Percentiles rank a stretch among this genome's conserved stretches.
Conservation (phyloP, 2,797 vertebrate genomes). For the Columba guinea region DNA sequence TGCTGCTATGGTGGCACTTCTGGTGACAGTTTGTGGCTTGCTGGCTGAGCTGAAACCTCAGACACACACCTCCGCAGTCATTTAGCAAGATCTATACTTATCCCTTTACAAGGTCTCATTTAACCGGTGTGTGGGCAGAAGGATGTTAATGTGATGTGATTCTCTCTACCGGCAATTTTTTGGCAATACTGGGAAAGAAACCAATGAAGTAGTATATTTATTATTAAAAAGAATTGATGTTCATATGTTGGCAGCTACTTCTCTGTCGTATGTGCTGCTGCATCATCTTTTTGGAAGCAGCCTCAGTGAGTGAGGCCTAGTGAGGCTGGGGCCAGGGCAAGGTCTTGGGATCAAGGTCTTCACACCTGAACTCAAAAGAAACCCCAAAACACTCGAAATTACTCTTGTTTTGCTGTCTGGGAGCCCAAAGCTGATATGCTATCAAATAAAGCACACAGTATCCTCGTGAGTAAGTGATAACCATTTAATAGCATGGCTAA, state of each 20-base stretch:
- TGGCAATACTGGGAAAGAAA: background rate
- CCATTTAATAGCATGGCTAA: background rate
- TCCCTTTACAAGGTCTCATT: background rate
- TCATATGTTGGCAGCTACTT: background rate
- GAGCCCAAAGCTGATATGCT: background rate
- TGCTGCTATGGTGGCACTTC: background rate
- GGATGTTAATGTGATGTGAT: background rate
- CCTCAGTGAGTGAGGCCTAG: rapidly evolving
- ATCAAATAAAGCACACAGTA: background rate
- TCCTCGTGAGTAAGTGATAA: background rate
- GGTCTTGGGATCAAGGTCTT: background rate
- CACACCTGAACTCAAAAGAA: background rate
- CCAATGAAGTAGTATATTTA: background rate
- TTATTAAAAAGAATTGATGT: background rate
- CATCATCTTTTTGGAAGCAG: background rate
- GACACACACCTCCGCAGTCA: background rate
- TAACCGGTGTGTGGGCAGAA: background rate
- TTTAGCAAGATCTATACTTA: background rate
- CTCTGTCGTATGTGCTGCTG: background rate
- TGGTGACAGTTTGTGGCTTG: background rate
- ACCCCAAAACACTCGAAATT: too few relatives aligned
- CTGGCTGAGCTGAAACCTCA: background rate
- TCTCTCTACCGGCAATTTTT: background rate
- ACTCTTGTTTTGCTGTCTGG: background rate
- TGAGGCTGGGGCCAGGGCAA: background rate